A percentile compares a stretch with the other conserved stretches of the same genome.
phyloP scores from a whole-genome alignment of 2,797 vertebrate species.

The Scomberomorus guttatus region DNA sequence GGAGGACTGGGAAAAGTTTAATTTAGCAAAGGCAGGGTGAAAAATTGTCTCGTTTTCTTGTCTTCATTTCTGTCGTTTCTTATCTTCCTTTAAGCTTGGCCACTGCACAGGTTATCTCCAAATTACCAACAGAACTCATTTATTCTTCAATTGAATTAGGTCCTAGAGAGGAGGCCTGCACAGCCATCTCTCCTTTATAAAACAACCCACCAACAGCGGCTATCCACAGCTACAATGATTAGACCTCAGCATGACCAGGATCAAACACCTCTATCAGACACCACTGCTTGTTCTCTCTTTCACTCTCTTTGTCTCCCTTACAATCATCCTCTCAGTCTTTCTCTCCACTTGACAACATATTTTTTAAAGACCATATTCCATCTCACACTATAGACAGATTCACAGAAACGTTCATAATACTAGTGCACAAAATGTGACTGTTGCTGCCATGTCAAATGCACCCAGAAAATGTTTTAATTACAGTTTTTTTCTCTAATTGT shows the following conservation, averaged over 20 bases:
- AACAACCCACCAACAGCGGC: constrained; percentile 64
- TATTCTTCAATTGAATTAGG: constrained; percentile 88
- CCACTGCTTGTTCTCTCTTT: constrained; percentile 40
- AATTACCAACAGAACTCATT: constrained; percentile 88
- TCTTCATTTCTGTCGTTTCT: constrained; percentile 82
- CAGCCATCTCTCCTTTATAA: constrained; percentile 71
- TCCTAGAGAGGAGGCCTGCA: constrained; percentile 64
- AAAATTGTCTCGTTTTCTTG: constrained; percentile 84
- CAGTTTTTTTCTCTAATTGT: background rate
- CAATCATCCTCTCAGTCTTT: constrained; percentile 31
- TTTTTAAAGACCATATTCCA: constrained; percentile 16
- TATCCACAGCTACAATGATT: constrained; percentile 70
- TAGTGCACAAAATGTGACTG: background rate
- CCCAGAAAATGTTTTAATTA: constrained; percentile 14
- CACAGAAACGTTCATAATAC: background rate
- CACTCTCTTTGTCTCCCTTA: constrained; percentile 50
- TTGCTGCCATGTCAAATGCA: background rate
- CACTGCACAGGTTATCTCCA: constrained; percentile 85
- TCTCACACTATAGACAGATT: constrained; percentile 14
- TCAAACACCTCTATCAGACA: constrained; percentile 77
- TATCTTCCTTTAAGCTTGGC: constrained; percentile 81
- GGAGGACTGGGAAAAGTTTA: constrained; percentile 78
- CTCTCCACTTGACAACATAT: constrained; percentile 20
- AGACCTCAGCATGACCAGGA: constrained; percentile 69
- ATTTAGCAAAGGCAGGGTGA: constrained; percentile 81